phyloP scores from a whole-genome alignment of 2,888 invertebrate genomes.

The Nemoura dubitans region DNA sequence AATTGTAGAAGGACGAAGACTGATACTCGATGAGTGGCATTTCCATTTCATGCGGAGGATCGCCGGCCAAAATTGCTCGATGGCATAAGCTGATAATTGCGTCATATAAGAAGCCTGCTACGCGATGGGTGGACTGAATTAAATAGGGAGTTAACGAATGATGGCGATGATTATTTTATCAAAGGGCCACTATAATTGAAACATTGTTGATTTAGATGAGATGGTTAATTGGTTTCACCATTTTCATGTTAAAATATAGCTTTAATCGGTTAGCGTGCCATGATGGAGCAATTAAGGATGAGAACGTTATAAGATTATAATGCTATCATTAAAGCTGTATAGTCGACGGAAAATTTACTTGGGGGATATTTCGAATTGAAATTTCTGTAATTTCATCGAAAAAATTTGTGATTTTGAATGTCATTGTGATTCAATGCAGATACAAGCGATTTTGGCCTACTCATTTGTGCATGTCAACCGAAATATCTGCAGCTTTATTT shows the following conservation, averaged over 20 bases:
- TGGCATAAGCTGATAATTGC: not conserved
- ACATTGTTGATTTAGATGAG: conserved; percentile 3
- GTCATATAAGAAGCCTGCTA: not conserved
- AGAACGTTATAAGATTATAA: too few relatives aligned
- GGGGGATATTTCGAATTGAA: too few relatives aligned
- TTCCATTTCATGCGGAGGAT: not conserved
- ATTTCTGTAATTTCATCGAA: too few relatives aligned
- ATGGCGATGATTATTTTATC: not conserved
- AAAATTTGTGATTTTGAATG: too few relatives aligned
- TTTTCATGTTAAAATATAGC: not conserved
- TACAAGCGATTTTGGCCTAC: too few relatives aligned
- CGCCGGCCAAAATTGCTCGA: not conserved
- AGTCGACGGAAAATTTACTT: too few relatives aligned
- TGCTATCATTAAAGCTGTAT: too few relatives aligned
- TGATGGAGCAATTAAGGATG: not conserved
- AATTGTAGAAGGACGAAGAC: not conserved
- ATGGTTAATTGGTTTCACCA: not conserved
- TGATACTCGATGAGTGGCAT: not conserved
- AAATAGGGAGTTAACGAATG: not conserved
- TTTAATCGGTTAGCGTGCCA: not conserved
- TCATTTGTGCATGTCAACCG: too few relatives aligned
- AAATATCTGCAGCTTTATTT: too few relatives aligned
- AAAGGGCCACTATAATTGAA: not conserved
- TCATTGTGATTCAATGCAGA: too few relatives aligned
- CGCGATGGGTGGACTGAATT: not conserved